A percentile compares a stretch with the other conserved stretches of the same genome.
phyloP scores from a whole-genome alignment of 1,140 invertebrate species.

The Reticulitermes speratus region DNA sequence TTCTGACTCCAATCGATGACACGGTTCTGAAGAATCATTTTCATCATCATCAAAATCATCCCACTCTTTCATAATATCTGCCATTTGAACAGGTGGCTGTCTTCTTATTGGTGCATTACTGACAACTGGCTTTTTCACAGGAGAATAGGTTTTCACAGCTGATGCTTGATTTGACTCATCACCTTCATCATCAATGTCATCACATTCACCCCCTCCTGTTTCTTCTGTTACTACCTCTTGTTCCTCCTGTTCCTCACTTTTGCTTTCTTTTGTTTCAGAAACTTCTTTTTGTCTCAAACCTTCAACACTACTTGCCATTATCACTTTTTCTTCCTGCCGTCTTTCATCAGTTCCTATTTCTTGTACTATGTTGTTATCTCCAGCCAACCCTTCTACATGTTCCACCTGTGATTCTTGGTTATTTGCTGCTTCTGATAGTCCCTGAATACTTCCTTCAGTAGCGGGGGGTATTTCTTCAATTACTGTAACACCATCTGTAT shows the following conservation, averaged over 20 bases:
- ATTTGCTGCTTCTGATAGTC: too few relatives aligned
- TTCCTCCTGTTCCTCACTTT: neutral
- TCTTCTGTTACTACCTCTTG: neutral
- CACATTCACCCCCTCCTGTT: neutral
- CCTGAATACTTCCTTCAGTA: too few relatives aligned
- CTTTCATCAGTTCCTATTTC: neutral
- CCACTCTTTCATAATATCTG: constrained; percentile 30
- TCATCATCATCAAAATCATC: constrained; percentile 31
- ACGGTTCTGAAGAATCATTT: neutral
- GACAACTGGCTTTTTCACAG: neutral
- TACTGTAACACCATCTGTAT: too few relatives aligned
- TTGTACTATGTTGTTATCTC: neutral
- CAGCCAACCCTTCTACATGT: neutral
- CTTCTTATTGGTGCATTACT: neutral
- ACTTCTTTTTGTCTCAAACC: neutral
- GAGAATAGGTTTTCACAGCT: neutral
- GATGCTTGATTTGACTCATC: neutral
- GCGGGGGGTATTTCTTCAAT: too few relatives aligned
- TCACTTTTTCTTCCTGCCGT: neutral
- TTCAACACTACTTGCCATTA: neutral
- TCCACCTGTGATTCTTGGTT: neutral
- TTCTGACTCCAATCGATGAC: neutral
- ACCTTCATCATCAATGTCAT: neutral
- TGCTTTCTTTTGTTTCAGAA: neutral
- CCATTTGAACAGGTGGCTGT: constrained; percentile 26